Conservation (phyloP, 2,797 vertebrate genomes). For the Eulemur albifrons region DNA sequence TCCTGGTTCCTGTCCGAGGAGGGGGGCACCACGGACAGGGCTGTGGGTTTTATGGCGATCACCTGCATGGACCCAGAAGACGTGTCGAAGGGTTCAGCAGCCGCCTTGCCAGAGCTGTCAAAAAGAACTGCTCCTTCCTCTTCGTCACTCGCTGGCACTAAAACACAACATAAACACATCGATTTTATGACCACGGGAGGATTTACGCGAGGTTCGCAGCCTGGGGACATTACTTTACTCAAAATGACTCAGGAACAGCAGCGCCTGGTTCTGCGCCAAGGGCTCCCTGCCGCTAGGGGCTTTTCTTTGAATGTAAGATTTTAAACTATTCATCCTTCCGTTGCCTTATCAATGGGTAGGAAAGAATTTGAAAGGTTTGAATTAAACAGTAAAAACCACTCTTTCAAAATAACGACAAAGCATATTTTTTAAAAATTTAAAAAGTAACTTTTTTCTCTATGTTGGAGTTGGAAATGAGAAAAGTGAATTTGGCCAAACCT, state of each 20-base stretch:
- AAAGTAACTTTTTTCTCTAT: background rate
- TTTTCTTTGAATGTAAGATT: background rate
- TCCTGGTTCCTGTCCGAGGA: slow-evolving; percentile 93
- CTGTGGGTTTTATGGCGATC: slow-evolving; percentile 93
- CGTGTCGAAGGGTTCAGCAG: slow-evolving; percentile 92
- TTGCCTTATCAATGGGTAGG: background rate
- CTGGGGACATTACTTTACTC: background rate
- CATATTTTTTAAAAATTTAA: background rate
- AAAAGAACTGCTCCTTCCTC: slow-evolving; percentile 86
- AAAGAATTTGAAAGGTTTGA: background rate
- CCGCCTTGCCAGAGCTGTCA: slow-evolving; percentile 83
- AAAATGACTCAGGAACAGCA: background rate
- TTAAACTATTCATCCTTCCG: background rate
- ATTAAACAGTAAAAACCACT: background rate
- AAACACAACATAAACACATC: slow-evolving; percentile 62
- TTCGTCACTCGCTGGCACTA: slow-evolving; percentile 85
- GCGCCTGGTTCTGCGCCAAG: background rate
- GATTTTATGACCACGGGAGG: background rate
- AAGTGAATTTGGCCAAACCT: background rate
- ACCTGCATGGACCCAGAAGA: slow-evolving; percentile 97
- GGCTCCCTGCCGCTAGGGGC: background rate
- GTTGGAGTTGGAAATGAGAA: background rate
- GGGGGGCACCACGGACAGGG: slow-evolving; percentile 89
- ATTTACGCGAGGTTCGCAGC: background rate
- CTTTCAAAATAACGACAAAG: slow-evolving; percentile 13